A percentile compares a stretch with the other conserved stretches of the same genome.
Conservation (phyloP, 1,140 invertebrate species). For the Lepidurus couesii region DNA sequence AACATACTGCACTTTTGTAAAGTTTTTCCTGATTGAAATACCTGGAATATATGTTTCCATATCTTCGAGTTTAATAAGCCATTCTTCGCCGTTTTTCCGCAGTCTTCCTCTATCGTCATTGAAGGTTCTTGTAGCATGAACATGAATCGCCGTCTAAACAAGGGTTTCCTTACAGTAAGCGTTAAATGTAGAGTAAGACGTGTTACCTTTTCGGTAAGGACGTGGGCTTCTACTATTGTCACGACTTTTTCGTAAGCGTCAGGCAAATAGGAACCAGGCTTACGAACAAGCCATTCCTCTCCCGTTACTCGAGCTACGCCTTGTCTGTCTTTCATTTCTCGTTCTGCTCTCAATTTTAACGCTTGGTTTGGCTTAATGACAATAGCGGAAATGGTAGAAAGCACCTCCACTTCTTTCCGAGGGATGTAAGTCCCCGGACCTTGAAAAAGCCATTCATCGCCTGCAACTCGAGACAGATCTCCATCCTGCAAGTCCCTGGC, state of each 20-base stretch:
- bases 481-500: slow-evolving; percentile 48
- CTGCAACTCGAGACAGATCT: slow-evolving; percentile 45
- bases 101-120: slow-evolving; percentile 47
- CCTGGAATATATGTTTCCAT: slow-evolving; percentile 51
- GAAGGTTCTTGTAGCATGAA: slow-evolving; percentile 48
- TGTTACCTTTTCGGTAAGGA: slow-evolving; percentile 49
- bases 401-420: slow-evolving; percentile 48
- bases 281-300: slow-evolving; percentile 51
- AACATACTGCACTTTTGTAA: neutral
- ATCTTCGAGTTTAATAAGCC: slow-evolving; percentile 48
- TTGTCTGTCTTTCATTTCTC: slow-evolving; percentile 48
- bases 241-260: slow-evolving; percentile 52
- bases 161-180: neutral
- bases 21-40: neutral
- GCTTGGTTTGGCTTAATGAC: slow-evolving; percentile 50
- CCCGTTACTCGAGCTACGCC: slow-evolving; percentile 47
- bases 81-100: slow-evolving; percentile 53
- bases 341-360: slow-evolving; percentile 46
- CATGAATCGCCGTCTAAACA: slow-evolving; percentile 48
- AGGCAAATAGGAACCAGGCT: slow-evolving; percentile 50
- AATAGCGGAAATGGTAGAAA: slow-evolving; percentile 45
- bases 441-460: slow-evolving; percentile 52
- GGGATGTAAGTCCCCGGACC: slow-evolving; percentile 52
- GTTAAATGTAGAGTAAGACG: neutral
- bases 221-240: slow-evolving; percentile 48